Conservation (phyloP, 2,888 invertebrate genomes). For the Villa cingulata region DNA sequence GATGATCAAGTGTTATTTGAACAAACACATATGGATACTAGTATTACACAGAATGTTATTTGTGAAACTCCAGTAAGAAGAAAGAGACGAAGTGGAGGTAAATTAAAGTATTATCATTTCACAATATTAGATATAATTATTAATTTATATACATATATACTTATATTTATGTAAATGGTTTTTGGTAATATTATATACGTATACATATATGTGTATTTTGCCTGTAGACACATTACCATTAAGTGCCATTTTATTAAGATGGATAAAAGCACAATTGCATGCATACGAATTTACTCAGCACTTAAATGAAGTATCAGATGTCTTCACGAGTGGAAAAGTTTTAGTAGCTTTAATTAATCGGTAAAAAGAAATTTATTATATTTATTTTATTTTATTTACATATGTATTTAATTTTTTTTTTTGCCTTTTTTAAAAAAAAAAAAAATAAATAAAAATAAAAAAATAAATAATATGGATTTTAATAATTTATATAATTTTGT, state of each 20-base stretch:
- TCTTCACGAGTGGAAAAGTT: conserved; percentile 33
- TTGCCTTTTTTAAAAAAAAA: not conserved
- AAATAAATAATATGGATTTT: not conserved
- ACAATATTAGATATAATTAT: too few species aligned
- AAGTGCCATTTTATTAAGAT: conserved; percentile 29
- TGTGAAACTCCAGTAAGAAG: conserved; percentile 43
- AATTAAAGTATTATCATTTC: not conserved
- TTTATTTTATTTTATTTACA: not conserved
- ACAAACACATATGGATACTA: conserved; percentile 36
- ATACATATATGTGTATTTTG: not conserved
- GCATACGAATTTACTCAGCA: conserved; percentile 28
- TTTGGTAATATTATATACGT: too few species aligned
- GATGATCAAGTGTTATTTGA: conserved; percentile 51
- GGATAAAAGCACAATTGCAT: conserved; percentile 33
- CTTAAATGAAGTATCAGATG: conserved; percentile 32
- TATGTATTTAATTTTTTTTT: not conserved
- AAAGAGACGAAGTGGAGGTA: conserved; percentile 33
- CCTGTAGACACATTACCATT: conserved; percentile 27
- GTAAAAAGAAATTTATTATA: conserved; percentile 16
- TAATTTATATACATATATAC: not conserved
- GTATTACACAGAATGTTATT: conserved; percentile 44
- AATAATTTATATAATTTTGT: not conserved
- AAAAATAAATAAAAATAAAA: not conserved
- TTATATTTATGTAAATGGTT: too few species aligned
- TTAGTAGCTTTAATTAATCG: conserved; percentile 34